Evolutionary conservation across 2,797 vertebrate genomes (phyloP).

Genomic region (Gadopsis marmoratus): DNA sequence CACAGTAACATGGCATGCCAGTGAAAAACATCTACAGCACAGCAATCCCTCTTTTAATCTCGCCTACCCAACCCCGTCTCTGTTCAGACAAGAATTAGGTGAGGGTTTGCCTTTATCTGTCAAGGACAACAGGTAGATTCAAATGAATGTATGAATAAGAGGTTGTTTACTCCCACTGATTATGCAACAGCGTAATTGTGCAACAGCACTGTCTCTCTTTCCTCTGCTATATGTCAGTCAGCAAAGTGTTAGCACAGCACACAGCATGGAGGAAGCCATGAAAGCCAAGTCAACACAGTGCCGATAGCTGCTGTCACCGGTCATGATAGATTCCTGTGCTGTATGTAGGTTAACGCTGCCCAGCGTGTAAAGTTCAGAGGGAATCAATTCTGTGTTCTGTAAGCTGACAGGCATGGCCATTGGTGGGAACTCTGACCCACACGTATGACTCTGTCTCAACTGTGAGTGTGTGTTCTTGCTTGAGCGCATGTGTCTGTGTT

Average conservation of each 20-base stretch:
- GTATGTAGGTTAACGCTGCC: slow-evolving; percentile 67
- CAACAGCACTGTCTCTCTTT: slow-evolving; percentile 52
- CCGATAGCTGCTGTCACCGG: slow-evolving; percentile 56
- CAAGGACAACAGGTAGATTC: slow-evolving; percentile 45
- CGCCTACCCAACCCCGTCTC: slow-evolving; percentile 20
- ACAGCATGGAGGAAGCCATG: slow-evolving; percentile 28
- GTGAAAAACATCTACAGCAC: neutral
- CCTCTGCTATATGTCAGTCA: slow-evolving; percentile 56
- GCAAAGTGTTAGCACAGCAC: slow-evolving; percentile 35
- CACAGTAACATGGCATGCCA: neutral
- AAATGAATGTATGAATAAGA: slow-evolving; percentile 38
- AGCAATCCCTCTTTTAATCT: slow-evolving; percentile 17
- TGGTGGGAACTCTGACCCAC: slow-evolving; percentile 58
- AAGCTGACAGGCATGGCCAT: slow-evolving; percentile 55
- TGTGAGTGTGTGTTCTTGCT: slow-evolving; percentile 6
- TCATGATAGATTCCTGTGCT: slow-evolving; percentile 48
- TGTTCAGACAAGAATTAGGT: slow-evolving; percentile 45
- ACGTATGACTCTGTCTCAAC: slow-evolving; percentile 36
- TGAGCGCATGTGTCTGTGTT: slow-evolving; percentile 24
- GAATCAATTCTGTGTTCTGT: slow-evolving; percentile 59
- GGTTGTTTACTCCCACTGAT: slow-evolving; percentile 63
- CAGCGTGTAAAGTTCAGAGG: slow-evolving; percentile 76
- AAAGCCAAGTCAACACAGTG: slow-evolving; percentile 36
- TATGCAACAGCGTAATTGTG: slow-evolving; percentile 44
- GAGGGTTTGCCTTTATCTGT: slow-evolving; percentile 41